Conservation (phyloP, 2,797 vertebrate species). For the Pachyuromys duprasi region DNA sequence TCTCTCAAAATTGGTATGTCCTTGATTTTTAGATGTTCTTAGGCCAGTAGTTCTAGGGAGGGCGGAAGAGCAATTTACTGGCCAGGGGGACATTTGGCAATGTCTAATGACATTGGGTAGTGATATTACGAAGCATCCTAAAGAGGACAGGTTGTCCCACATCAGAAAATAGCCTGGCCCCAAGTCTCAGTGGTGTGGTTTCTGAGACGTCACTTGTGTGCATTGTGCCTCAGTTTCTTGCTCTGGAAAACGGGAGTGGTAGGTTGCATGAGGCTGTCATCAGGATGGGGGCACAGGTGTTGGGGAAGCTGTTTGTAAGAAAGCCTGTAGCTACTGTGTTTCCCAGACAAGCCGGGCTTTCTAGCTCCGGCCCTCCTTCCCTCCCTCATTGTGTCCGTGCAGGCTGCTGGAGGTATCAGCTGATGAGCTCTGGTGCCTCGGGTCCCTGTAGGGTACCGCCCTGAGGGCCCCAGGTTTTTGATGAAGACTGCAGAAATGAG, state of each 20-base stretch:
- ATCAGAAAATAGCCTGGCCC: not conserved
- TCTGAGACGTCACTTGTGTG: not conserved
- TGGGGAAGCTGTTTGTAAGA: not conserved
- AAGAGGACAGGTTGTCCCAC: not conserved
- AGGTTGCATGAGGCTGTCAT: not conserved
- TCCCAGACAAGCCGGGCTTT: not conserved
- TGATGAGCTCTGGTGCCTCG: not conserved
- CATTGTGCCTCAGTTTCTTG: not conserved
- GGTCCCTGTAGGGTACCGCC: not conserved
- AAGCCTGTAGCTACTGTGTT: not conserved
- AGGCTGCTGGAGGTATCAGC: not conserved
- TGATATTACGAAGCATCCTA: not conserved
- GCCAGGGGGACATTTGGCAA: not conserved
- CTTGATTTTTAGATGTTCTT: not conserved
- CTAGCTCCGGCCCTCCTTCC: not conserved
- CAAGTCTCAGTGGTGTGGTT: not conserved
- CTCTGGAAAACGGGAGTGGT: not conserved
- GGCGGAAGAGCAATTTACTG: not conserved
- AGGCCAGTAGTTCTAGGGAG: not conserved
- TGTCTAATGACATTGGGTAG: not conserved
- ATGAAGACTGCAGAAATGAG: constrained; percentile 73
- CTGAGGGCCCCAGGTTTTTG: constrained; percentile 61
- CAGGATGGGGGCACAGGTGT: not conserved
- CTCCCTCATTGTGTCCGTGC: not conserved
- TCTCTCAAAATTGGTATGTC: not conserved